A percentile compares a stretch with the other conserved stretches of the same genome.
These are phyloP conservation scores for Ctenomys sociabilis DNA, from an alignment of 2,113 vertebrate species.

Conservation along the genomic window DNA sequence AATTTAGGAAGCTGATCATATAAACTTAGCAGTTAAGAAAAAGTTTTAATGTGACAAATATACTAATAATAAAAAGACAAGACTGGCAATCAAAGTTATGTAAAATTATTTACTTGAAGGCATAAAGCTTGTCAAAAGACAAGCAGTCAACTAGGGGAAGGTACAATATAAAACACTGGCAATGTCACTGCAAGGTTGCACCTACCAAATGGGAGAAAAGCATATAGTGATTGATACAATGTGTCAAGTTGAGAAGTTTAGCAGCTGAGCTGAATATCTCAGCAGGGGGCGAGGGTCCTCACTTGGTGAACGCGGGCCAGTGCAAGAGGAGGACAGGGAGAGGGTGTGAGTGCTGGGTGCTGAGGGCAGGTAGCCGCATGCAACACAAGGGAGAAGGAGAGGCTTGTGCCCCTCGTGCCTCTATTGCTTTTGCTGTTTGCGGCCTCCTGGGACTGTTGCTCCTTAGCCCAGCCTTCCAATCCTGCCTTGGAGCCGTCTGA, in stretches of 20 bases:
- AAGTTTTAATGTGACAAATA: neutral
- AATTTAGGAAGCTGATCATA: neutral
- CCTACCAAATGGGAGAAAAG: neutral
- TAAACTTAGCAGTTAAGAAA: neutral
- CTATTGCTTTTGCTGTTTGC: neutral
- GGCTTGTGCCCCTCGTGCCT: neutral
- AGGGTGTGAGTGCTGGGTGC: neutral
- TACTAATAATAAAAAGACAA: neutral
- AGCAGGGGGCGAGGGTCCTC: neutral
- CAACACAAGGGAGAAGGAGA: neutral
- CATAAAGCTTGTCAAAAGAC: neutral
- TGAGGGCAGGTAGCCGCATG: too few species aligned
- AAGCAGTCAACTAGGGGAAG: neutral
- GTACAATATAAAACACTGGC: neutral
- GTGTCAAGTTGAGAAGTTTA: neutral
- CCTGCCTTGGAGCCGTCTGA: neutral
- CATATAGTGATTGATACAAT: neutral
- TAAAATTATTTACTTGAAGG: neutral
- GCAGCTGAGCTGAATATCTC: neutral
- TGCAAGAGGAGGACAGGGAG: neutral
- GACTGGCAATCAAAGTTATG: neutral
- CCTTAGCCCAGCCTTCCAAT: neutral
- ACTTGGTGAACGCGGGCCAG: neutral
- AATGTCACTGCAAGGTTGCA: neutral
- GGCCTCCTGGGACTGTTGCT: neutral